Evolutionary conservation across 2,888 invertebrate genomes (phyloP), one percentile per base, ranked within the genome.

Genomic region (Athalia circularis): DNA sequence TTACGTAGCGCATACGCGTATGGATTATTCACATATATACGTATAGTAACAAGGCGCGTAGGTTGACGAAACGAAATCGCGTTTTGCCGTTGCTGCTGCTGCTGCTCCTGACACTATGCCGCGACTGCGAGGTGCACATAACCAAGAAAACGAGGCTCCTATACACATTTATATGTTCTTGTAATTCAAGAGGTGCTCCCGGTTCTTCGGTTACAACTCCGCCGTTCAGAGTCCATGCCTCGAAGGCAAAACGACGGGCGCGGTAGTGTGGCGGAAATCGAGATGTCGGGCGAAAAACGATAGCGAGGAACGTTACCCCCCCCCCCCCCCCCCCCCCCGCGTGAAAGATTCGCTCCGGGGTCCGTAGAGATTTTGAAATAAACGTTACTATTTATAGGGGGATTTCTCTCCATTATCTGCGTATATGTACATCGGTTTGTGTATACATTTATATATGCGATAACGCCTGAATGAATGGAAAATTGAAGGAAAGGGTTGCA

Each of bases 41-140:
- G 15, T 62, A 59, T 13, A 29, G 29, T 29, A 29, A 13, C 9
- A 65, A 52, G 29, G 9, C 9, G 68, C 68, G 72, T 57, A 59
- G 72, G 59, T 72, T 45, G 72, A 72, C 59, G 72, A 72, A 59
- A 72, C 72, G 72, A 59, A 72, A 72, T 72, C 59, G 72, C 59
- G 57, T 45, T 57, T 43, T 68, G 54, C 52, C 11, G 15, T 52
- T 9, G 13, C 43, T 9, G 47, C 47, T 59, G 72, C 47, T 29
- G 29, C 54, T 54, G 29, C 29, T 29, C 29, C 29, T 29, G 29
- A 29, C 29, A 1, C 29, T 2, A 29, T 29, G 29, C 29, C 29
- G 29, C 29, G 29, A 29, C 29, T 29, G 2, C 29, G 29, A 29
- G 29, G 29, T 29, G 29, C 29, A 29, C 29, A 29, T 29, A 29